phyloP scores from a whole-genome alignment of 1,140 invertebrate genomes.

The Chrysomallon squamiferum region DNA sequence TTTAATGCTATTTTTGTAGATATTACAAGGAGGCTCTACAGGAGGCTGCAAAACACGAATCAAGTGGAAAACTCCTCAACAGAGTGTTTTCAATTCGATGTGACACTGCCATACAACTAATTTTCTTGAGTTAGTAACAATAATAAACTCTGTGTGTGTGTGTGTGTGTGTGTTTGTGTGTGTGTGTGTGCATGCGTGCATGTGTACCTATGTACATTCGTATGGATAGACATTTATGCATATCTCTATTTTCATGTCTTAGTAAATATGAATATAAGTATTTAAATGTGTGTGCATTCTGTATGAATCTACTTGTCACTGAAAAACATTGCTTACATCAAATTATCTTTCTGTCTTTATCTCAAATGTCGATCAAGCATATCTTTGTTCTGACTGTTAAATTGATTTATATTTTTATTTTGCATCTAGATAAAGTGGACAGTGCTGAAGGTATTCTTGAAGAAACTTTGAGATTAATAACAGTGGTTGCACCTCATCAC shows the following conservation, averaged over 20 bases:
- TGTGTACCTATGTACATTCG: neutral
- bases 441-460: constrained; percentile 7
- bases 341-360: neutral
- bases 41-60: neutral
- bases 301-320: neutral
- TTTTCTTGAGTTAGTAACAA: constrained; percentile 2
- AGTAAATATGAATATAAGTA: neutral
- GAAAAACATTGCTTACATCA: neutral
- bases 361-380: neutral
- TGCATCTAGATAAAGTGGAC: neutral
- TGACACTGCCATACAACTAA: constrained; percentile 1
- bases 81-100: neutral
- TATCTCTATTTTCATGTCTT: too few species aligned
- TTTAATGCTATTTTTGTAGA: neutral
- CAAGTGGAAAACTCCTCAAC: neutral
- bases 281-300: neutral
- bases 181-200: too few species aligned
- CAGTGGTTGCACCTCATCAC: constrained; percentile 7
- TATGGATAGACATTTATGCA: neutral
- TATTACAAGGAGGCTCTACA: neutral
- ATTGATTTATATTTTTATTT: neutral
- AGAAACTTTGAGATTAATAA: neutral
- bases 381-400: neutral
- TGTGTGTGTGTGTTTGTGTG: too few species aligned
- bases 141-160: too few species aligned